Conservation (phyloP, 2,113 vertebrate genomes). For the Alethe diademata region DNA sequence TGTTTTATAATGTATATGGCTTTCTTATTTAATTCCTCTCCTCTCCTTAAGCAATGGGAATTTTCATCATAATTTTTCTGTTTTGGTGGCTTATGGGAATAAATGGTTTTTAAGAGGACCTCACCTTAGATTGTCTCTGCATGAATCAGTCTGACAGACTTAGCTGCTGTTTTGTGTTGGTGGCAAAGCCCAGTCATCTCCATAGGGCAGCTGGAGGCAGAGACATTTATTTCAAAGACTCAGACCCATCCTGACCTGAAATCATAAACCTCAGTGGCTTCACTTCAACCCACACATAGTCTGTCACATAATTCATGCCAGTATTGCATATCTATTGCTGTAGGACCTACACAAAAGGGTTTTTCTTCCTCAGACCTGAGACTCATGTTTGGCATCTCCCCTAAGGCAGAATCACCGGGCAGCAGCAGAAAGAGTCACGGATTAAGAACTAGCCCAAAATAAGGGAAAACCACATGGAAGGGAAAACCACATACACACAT, state of each 20-base stretch:
- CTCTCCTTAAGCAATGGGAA: not conserved
- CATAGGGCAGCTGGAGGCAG: not conserved
- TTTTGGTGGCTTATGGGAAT: not conserved
- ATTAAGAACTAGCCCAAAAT: not conserved
- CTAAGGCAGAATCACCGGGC: not conserved
- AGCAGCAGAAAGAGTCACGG: not conserved
- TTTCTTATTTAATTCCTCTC: not conserved
- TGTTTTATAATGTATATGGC: not conserved
- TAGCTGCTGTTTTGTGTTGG: not conserved
- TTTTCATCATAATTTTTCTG: not conserved
- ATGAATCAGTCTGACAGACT: not conserved
- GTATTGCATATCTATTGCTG: not conserved
- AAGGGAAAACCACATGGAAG: not conserved
- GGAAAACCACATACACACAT: too few species aligned
- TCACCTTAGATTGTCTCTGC: not conserved
- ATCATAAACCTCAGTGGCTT: not conserved
- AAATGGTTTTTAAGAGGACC: not conserved
- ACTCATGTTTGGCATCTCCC: not conserved
- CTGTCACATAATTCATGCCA: not conserved
- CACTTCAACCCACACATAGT: not conserved
- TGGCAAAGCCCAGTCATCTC: not conserved
- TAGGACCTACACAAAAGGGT: not conserved
- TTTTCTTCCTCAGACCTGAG: not conserved
- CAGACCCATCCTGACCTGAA: not conserved
- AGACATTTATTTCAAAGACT: not conserved